Evolutionary conservation across 2,888 invertebrate species (phyloP).

Genomic region (Drosophila fungiperda): DNA sequence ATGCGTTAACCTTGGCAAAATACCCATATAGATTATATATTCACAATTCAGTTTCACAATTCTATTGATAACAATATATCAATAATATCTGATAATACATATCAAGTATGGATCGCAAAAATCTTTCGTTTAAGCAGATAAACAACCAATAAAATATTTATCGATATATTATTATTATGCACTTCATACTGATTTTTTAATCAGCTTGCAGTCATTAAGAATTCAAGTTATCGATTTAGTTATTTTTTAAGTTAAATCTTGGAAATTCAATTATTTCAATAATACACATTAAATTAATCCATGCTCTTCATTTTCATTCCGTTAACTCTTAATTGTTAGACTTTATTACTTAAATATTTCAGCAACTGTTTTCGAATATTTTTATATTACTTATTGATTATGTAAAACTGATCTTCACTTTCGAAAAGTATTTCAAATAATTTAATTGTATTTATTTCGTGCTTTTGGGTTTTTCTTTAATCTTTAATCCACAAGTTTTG

Average conservation of each 20-base stretch:
- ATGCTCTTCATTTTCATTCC: accelerated
- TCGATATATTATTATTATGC: neutral
- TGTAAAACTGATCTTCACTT: neutral
- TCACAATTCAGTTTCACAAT: neutral
- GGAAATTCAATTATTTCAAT: neutral
- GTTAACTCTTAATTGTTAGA: neutral
- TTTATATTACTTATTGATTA: neutral
- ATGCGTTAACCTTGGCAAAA: neutral
- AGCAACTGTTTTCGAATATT: neutral
- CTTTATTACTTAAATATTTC: neutral
- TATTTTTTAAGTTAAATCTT: too few species aligned
- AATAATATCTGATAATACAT: neutral
- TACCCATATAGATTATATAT: neutral
- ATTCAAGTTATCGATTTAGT: neutral
- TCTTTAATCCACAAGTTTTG: too few species aligned
- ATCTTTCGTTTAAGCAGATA: neutral
- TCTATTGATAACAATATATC: neutral
- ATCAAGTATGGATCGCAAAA: neutral
- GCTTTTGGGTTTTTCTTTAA: neutral
- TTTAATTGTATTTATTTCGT: neutral
- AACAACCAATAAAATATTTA: neutral
- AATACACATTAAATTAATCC: neutral
- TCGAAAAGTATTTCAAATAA: neutral
- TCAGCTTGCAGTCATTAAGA: neutral
- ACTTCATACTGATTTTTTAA: neutral